phyloP scores from a whole-genome alignment of 1,140 invertebrate species.

The Hestina assimilis region DNA sequence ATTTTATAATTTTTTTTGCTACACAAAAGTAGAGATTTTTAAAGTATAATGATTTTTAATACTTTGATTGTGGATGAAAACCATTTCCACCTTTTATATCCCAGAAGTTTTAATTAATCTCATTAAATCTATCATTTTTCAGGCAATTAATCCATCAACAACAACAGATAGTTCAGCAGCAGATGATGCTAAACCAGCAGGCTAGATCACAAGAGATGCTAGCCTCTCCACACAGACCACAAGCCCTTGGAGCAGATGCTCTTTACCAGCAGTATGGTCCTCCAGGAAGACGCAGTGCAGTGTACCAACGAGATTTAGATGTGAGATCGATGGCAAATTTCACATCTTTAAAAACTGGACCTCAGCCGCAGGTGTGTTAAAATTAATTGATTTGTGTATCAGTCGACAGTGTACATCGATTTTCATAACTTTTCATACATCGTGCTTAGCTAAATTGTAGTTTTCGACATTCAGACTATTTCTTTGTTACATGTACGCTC shows the following conservation, averaged over 20 bases:
- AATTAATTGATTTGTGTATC: no score
- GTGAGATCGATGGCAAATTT: slow-evolving; percentile 70
- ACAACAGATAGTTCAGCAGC: slow-evolving; percentile 78
- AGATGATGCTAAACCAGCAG: slow-evolving; percentile 73
- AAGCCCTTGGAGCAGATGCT: slow-evolving; percentile 64
- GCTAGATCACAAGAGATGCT: slow-evolving; percentile 79
- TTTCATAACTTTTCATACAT: no score
- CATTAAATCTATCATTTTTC: no score
- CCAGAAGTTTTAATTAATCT: no score
- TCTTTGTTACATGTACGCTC: no score
- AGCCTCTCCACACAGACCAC: slow-evolving; percentile 66
- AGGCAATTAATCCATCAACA: slow-evolving; percentile 82
- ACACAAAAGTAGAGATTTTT: no score
- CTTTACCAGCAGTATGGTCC: slow-evolving; percentile 70
- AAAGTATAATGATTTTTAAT: no score
- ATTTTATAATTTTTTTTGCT: not conserved
- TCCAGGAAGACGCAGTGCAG: slow-evolving; percentile 59
- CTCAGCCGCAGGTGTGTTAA: slow-evolving; percentile 52
- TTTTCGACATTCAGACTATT: no score
- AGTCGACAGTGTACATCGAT: no score
- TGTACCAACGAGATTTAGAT: slow-evolving; percentile 67
- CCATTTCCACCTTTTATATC: no score
- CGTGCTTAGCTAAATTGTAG: no score
- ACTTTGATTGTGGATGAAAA: no score
- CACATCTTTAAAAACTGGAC: slow-evolving; percentile 64